Evolutionary conservation across 2,113 vertebrate species (phyloP), one percentile per base, ranked within the genome.

Genomic region (Archilochus colubris): DNA sequence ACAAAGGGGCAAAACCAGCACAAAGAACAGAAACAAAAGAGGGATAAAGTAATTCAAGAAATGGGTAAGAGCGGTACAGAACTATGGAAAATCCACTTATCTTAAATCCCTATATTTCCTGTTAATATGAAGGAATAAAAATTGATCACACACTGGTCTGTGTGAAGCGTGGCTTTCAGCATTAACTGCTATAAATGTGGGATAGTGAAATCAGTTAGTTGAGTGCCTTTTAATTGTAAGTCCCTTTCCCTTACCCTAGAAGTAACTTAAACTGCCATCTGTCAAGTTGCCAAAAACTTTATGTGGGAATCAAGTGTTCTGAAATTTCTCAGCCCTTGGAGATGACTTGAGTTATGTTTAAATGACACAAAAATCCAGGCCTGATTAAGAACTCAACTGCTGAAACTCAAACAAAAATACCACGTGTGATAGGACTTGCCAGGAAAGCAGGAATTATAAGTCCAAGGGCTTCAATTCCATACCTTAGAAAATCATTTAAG

Each of bases 81-180:
- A 48, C 1, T 8, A 67, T 33, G 48, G 30, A 89, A 93, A 82
- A 57, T 23, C 14, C 14, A 54, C 9, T 59, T 64, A 40, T 7
- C 9, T 50, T 43, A 70, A 46, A 3, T 0, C 4, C 3, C 0
- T 2, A 0, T 62, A 66, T 40, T 82, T 91, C 2, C 3, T 6
- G 1, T 58, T 57, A 76, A 57, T 50, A 77, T 24, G 5, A 79
- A 57, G 25, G 7, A 54, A 57, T n/a, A 80, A 64, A 48, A 73
- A n/a, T 72, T 73, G 8, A 62, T 66, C 44, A 40, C 38, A 40
- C 74, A 44, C 27, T 57, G 6, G 31, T 18, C 31, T 55, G 16
- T 69, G 30, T 69, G 30, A 77, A 81, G 12, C 24, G 7, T 63
- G 30, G 73, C 62, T 55, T 64, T 68, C 18, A 28, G 23, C 33